phyloP scores from a whole-genome alignment of 2,797 vertebrate genomes.

The Protonibea diacanthus region DNA sequence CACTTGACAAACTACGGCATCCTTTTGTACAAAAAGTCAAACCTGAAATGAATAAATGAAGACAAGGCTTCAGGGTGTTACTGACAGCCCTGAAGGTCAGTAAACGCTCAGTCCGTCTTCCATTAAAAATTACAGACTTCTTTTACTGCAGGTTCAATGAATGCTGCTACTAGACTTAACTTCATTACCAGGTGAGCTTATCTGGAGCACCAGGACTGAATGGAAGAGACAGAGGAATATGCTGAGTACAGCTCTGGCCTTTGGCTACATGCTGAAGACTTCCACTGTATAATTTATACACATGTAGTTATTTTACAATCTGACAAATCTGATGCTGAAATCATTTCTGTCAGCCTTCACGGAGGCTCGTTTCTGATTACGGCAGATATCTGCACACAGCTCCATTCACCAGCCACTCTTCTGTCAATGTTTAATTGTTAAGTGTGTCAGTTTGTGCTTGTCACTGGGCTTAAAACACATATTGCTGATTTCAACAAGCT shows the following conservation, averaged over 20 bases:
- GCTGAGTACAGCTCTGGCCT: not conserved
- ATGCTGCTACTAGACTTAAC: slow-evolving; percentile 18
- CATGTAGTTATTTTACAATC: not conserved
- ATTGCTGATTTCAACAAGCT: slow-evolving; percentile 6
- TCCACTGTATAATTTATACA: not conserved
- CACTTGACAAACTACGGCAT: slow-evolving; percentile 31
- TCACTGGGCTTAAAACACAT: not conserved
- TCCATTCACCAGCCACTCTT: not conserved
- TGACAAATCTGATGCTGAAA: not conserved
- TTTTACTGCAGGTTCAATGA: slow-evolving; percentile 42
- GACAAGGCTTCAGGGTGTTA: slow-evolving; percentile 39
- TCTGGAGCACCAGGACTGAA: slow-evolving; percentile 17
- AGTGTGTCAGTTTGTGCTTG: not conserved
- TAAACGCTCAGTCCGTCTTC: slow-evolving; percentile 27
- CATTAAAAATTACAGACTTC: slow-evolving; percentile 36
- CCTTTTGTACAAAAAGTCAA: slow-evolving; percentile 32
- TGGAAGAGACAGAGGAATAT: not conserved
- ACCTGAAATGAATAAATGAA: slow-evolving; percentile 59
- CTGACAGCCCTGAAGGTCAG: slow-evolving; percentile 52
- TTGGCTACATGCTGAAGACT: not conserved
- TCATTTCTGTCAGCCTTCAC: not conserved
- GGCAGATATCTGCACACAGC: not conserved
- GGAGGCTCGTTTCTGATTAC: slow-evolving; percentile 7
- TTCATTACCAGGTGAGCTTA: slow-evolving; percentile 32
- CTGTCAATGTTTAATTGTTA: not conserved